Evolutionary conservation across 2,888 invertebrate genomes (phyloP), one percentile per base, ranked within the genome.

Genomic region (Xestia rhomboidea): DNA sequence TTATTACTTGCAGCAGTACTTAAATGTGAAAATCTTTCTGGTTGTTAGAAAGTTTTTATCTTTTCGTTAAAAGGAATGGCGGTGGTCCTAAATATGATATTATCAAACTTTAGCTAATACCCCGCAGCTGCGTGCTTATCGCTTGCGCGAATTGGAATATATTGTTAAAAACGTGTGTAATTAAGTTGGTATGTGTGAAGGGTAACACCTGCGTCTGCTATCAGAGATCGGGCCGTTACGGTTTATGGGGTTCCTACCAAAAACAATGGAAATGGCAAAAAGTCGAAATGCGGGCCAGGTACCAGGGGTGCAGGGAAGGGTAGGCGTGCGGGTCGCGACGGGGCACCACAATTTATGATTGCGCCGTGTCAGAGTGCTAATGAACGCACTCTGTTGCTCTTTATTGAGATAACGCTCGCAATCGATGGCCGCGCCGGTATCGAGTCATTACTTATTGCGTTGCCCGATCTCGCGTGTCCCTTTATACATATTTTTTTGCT

Each of bases 261-360:
- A 96, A 96, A 96, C 95, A 96, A 96, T 96, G 93, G 93, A 93
- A 94, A 95, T 95, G 94, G 95, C 95, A 96, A 96, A 96, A 96
- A 96, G 94, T 93, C 88, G 90, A 93, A 88, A 96, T 95, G 94
- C 95, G 95, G 96, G 95, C 90, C 89, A 91, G 91, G 92, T 92
- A 91, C 91, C 92, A 88, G 91, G 93, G 93, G 92, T 90, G 92
- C 90, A 90, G 90, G 85, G 92, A 89, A 93, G 93, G 94, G 94
- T 92, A 93, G 93, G 91, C 94, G 95, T 94, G 94, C 93, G 95
- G 95, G 95, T 90, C 96, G 93, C 96, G 92, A 91, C 95, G 94
- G 96, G 96, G 95, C 92, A 94, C 95, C 95, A 94, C 93, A 95
- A 96, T 96, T 96, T 96, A 96, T 96, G 96, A 96, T 96, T 94